These are phyloP conservation scores for Coecobrya sp. DNA, from an alignment of 2,888 invertebrate species.

Conservation along the genomic window DNA sequence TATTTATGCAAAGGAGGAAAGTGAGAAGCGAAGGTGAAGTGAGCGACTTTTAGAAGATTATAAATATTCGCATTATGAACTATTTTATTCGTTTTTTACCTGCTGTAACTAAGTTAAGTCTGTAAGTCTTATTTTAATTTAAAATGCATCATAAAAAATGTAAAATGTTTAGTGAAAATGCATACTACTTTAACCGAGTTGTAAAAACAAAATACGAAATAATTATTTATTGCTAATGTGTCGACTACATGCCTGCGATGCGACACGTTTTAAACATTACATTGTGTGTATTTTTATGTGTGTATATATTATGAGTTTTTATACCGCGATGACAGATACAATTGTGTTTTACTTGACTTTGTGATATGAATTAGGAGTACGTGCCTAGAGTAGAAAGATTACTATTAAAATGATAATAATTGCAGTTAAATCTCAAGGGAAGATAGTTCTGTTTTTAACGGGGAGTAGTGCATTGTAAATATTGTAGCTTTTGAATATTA, in stretches of 20 bases:
- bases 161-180: neutral
- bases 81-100: neutral
- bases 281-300: neutral
- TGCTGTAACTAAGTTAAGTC: too few species aligned
- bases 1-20: neutral
- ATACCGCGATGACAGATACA: neutral
- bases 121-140: neutral
- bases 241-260: neutral
- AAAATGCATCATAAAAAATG: neutral
- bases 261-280: neutral
- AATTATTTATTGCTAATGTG: neutral
- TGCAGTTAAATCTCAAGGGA: neutral
- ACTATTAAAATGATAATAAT: neutral
- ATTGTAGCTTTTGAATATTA: neutral
- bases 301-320: neutral
- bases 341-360: slow-evolving; percentile 25
- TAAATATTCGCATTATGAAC: neutral
- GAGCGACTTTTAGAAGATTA: neutral
- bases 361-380: slow-evolving; percentile 1
- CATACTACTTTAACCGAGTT: neutral
- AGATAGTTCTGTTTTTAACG: neutral
- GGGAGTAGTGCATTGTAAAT: slow-evolving; percentile 1
- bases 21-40: neutral
- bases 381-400: neutral
- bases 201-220: neutral